Evolutionary conservation across 2,113 vertebrate species (phyloP).

Genomic region (Oxygymnocypris stewartii): DNA sequence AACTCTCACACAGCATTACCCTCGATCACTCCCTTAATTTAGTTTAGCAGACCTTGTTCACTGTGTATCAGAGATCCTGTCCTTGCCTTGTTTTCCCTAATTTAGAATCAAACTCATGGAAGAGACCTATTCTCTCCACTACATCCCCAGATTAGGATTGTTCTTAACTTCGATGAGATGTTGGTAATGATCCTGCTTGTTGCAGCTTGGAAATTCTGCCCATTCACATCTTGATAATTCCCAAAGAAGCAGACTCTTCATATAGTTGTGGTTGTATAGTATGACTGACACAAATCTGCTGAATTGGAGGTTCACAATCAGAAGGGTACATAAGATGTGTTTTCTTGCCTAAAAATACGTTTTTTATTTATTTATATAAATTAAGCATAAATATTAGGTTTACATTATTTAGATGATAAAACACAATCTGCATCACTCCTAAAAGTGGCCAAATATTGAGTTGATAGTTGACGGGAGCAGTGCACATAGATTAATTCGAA

Average conservation of each 20-base stretch:
- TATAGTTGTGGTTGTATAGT: neutral
- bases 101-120: conserved; percentile 15
- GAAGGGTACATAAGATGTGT: neutral
- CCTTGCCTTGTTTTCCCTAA: conserved; percentile 27
- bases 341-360: conserved; percentile 19
- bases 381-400: neutral
- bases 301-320: neutral
- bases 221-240: neutral
- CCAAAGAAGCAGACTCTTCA: conserved; percentile 3
- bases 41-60: conserved; percentile 47
- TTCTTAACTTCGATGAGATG: conserved; percentile 4
- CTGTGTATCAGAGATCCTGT: conserved; percentile 49
- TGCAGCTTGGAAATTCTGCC: neutral
- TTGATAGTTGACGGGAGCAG: neutral
- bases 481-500: neutral
- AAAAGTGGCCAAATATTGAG: conserved; percentile 38
- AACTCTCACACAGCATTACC: conserved; percentile 3
- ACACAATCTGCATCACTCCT: conserved; percentile 1
- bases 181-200: neutral
- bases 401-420: conserved; percentile 1
- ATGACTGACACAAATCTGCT: too few species aligned
- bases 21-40: neutral
- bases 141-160: neutral
- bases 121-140: neutral
- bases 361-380: too few species aligned